phyloP scores from a whole-genome alignment of 1,140 invertebrate genomes.

The Notospermus geniculatus region DNA sequence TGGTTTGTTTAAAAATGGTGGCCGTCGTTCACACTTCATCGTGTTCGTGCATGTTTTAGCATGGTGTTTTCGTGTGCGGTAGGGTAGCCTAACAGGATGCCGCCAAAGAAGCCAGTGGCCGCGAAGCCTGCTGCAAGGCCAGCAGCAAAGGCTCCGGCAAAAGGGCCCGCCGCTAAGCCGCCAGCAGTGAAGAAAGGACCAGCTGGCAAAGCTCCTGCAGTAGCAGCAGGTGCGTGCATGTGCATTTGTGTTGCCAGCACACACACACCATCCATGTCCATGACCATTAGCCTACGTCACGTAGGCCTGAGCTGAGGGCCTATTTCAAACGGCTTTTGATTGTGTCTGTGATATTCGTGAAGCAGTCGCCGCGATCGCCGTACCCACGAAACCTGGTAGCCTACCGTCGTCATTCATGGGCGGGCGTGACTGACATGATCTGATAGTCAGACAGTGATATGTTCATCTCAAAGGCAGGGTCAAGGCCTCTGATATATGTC shows the following conservation, averaged over 20 bases:
- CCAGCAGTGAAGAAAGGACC: constrained; percentile 4
- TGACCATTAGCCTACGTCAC: too few species aligned
- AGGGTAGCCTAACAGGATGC: constrained; percentile 9
- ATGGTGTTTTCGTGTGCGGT: background rate
- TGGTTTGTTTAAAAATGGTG: constrained; percentile 16
- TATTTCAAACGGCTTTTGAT: too few species aligned
- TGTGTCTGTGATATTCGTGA: too few species aligned
- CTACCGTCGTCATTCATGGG: too few species aligned
- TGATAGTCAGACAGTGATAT: too few species aligned
- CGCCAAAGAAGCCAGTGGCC: constrained; percentile 13
- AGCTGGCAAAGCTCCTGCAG: background rate
- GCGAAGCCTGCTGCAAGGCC: constrained; percentile 5
- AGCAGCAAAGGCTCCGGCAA: constrained; percentile 9
- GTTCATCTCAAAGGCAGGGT: too few species aligned
- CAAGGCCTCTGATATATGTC: too few species aligned
- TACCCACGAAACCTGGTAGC: too few species aligned
- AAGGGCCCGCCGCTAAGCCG: background rate
- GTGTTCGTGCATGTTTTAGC: background rate
- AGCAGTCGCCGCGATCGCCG: too few species aligned
- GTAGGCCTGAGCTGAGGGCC: too few species aligned
- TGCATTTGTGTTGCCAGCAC: background rate
- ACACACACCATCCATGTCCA: too few species aligned
- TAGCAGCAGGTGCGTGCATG: constrained; percentile 1
- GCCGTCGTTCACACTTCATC: background rate
- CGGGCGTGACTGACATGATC: too few species aligned